Conservation (phyloP, 2,113 vertebrate species). For the Pluvianellus socialis region DNA sequence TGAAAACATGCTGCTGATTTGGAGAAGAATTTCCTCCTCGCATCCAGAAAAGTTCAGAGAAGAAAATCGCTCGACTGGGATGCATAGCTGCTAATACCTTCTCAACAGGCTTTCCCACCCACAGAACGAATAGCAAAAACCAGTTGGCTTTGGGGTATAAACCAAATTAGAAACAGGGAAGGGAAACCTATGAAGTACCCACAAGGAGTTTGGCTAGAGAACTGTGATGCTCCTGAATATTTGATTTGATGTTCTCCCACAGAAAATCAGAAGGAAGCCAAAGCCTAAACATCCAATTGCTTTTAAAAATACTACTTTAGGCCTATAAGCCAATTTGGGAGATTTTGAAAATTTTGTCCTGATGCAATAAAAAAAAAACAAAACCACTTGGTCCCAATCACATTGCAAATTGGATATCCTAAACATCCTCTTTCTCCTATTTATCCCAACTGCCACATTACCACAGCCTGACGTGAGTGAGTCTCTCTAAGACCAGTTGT, state of each 20-base stretch:
- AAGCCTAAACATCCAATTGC: not conserved
- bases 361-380: not conserved
- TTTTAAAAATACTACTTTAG: not conserved
- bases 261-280: not conserved
- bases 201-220: constrained; percentile 29
- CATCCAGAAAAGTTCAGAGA: constrained; percentile 6
- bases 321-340: not conserved
- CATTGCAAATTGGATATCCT: not conserved
- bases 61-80: not conserved
- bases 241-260: not conserved
- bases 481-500: accelerated
- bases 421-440: not conserved
- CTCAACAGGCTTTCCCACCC: constrained; percentile 6
- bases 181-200: constrained; percentile 2
- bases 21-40: not conserved
- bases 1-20: not conserved
- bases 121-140: not conserved
- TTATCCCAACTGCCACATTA: not conserved
- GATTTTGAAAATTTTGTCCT: not conserved
- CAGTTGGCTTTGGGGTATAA: constrained; percentile 17
- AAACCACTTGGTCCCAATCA: not conserved
- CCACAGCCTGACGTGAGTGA: accelerated
- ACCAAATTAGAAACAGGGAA: constrained; percentile 27
- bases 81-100: not conserved
- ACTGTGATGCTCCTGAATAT: constrained; percentile 13